These are phyloP conservation scores for Macrochelys suwanniensis DNA, from an alignment of 2,797 vertebrate genomes.

Conservation along the genomic window DNA sequence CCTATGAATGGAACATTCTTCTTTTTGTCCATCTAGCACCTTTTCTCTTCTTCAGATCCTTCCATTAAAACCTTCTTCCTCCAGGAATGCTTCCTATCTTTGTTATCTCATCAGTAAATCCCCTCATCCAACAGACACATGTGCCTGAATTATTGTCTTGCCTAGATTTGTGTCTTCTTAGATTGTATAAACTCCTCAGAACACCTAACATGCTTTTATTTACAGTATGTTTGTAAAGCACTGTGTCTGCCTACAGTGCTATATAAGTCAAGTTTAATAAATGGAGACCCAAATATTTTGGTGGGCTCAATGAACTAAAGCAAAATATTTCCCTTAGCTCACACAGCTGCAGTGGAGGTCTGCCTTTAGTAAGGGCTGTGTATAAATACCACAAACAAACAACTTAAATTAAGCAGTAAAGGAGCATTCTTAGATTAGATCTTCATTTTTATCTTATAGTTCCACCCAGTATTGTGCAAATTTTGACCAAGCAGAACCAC, in stretches of 20 bases:
- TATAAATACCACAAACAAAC: accelerated
- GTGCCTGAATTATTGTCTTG: background rate
- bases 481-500: background rate
- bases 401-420: accelerated
- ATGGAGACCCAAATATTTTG: accelerated
- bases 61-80: background rate
- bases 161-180: accelerated
- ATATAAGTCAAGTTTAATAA: accelerated
- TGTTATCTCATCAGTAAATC: background rate
- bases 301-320: accelerated
- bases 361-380: accelerated
- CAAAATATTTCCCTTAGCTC: accelerated
- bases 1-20: background rate
- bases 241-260: accelerated
- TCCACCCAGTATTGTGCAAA: accelerated
- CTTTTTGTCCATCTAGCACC: background rate
- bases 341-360: accelerated
- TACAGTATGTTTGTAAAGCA: too few species aligned
- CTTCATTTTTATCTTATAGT: accelerated
- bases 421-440: accelerated
- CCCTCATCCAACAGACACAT: background rate
- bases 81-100: background rate
- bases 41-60: background rate
- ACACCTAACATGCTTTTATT: accelerated
- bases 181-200: background rate